Conservation (phyloP, 2,113 vertebrate genomes). For the Festucalex cinctus region DNA sequence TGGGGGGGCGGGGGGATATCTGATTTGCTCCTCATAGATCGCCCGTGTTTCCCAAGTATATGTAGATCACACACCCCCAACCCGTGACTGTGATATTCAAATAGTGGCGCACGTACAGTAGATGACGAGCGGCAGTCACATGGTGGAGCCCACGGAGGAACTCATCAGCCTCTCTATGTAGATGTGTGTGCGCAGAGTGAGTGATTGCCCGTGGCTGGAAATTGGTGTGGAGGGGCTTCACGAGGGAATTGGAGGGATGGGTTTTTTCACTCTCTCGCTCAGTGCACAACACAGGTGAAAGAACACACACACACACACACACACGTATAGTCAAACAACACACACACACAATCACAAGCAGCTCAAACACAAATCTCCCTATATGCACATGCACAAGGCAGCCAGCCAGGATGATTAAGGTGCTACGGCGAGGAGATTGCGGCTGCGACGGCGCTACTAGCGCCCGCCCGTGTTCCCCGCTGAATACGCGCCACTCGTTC, state of each 20-base stretch:
- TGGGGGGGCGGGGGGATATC: conserved; percentile 32
- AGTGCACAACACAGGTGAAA: conserved; percentile 33
- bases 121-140: conserved; percentile 67
- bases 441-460: conserved; percentile 44
- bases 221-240: conserved; percentile 77
- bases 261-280: conserved; percentile 50
- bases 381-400: conserved; percentile 58
- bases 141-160: conserved; percentile 69
- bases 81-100: conserved; percentile 44
- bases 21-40: conserved; percentile 65
- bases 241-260: conserved; percentile 71
- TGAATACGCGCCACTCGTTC: conserved; percentile 64
- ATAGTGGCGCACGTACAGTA: conserved; percentile 62
- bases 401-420: conserved; percentile 65
- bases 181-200: conserved; percentile 74
- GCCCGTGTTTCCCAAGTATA: conserved; percentile 65
- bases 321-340: conserved; percentile 36
- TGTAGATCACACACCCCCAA: conserved; percentile 55
- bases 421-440: conserved; percentile 58
- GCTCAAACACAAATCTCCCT: conserved; percentile 59
- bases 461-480: conserved; percentile 65
- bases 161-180: conserved; percentile 79
- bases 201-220: conserved; percentile 78
- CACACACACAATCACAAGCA: conserved; percentile 22
- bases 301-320: conserved; percentile 28